Percentiles rank a stretch among this genome's conserved stretches.
Evolutionary conservation across 2,888 invertebrate genomes (phyloP).

Genomic region (Osmoderma eremita): DNA sequence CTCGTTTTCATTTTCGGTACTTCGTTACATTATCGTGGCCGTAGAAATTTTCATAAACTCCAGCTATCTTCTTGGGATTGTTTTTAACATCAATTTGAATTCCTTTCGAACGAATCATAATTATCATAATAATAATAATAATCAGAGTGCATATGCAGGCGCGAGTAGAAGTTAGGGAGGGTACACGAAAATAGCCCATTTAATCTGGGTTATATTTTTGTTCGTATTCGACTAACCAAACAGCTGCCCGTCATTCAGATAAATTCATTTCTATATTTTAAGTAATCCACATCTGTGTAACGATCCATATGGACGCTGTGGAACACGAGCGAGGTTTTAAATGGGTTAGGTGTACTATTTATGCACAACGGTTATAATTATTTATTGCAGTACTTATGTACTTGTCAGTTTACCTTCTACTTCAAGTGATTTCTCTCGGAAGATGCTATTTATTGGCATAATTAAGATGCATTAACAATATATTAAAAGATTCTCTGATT

Average conservation of each 20-base stretch:
- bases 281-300: constrained; percentile 27
- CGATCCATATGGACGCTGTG: constrained; percentile 8
- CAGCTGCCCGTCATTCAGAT: constrained; percentile 40
- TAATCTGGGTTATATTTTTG: constrained; percentile 43
- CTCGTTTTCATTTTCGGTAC: not conserved
- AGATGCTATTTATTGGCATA: too few species aligned
- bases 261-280: constrained; percentile 37
- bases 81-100: not conserved
- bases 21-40: not conserved
- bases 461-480: too few species aligned
- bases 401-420: too few species aligned
- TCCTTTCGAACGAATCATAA: constrained; percentile 27
- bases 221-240: constrained; percentile 38
- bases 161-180: constrained; percentile 18
- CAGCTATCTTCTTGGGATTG: constrained; percentile 6
- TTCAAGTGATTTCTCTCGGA: too few species aligned
- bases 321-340: constrained; percentile 10
- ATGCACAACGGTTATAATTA: constrained; percentile 26
- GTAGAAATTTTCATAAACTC: not conserved
- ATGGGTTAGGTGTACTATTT: constrained; percentile 27
- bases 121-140: constrained; percentile 11
- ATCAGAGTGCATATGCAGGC: constrained; percentile 27
- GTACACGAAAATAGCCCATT: constrained; percentile 40
- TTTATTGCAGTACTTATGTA: constrained; percentile 21
- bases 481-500: too few species aligned